Evolutionary conservation across 2,888 invertebrate species (phyloP), one percentile per base, ranked within the genome.

Genomic region (Dermolepida albohirtum): DNA sequence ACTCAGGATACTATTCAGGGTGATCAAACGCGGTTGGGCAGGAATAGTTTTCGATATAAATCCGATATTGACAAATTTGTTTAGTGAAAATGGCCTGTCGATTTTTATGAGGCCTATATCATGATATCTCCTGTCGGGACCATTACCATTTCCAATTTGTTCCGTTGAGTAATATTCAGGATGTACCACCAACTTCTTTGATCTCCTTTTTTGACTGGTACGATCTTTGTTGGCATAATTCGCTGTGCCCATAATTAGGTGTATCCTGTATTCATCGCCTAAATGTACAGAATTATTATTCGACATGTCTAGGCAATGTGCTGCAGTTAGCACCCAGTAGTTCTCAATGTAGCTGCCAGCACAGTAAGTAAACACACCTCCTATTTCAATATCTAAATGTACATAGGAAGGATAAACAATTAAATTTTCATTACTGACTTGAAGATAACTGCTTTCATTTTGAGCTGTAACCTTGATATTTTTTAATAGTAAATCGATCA

Each of bases 341-440:
- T 6, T 50, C 6, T 50, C 50, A 10, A 50, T 50, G 50, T 50
- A 50, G 5, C 27, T 22, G 10, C 50, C 50, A 2, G 50, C 50
- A 22, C 50, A 50, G 11, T 50, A 50, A 2, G 27, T 27, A 12
- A 27, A 50, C 22, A 50, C 27, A 27, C 50, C 50, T 17, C n/a
- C 8, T 22, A 22, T 8, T 22, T 50, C 22, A n/a, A 50, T 50
- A 50, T 50, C 50, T 50, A 50, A 22, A 6, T 50, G 50, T 8
- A 29, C 50, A n/a, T 27, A 50, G 10, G 50, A 50, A 14, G 44
- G 22, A 22, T 22, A 22, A 22, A 4, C 4, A 1, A 4, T 2
- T 22, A 22, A 22, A 2, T 22, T 22, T 22, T 1, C 22, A 4
- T 22, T 22, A 22, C 22, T 22, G 22, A 22, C 22, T 22, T 1